These are phyloP conservation scores for Gnathonemus longibarbis DNA, from an alignment of 2,113 vertebrate genomes.

Conservation along the genomic window DNA sequence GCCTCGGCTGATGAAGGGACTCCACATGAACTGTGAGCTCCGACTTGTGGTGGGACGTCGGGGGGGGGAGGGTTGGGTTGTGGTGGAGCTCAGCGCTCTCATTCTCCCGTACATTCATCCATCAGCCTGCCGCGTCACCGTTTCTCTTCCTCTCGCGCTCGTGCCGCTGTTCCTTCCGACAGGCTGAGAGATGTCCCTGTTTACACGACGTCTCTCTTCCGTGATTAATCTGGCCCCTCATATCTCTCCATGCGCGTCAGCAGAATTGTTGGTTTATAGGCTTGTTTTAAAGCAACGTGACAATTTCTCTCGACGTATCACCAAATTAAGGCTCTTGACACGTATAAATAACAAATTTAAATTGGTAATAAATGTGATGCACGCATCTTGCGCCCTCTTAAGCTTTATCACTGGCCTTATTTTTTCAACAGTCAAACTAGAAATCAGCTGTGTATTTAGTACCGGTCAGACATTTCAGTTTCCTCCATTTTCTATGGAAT, in stretches of 20 bases:
- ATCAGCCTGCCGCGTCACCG: conserved; percentile 29
- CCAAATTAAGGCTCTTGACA: conserved; percentile 50
- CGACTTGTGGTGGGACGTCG: neutral
- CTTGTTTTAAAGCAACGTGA: conserved; percentile 50
- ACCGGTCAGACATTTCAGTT: neutral
- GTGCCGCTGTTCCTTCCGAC: conserved; percentile 16
- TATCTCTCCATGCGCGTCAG: conserved; percentile 52
- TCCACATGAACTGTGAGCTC: conserved; percentile 24
- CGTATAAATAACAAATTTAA: conserved; percentile 50
- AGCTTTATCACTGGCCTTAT: conserved; percentile 41
- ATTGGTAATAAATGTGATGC: conserved; percentile 38
- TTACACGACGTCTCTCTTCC: conserved; percentile 36
- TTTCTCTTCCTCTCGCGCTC: neutral
- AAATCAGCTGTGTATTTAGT: neutral
- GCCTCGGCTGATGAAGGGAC: conserved; percentile 14
- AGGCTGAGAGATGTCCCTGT: conserved; percentile 35
- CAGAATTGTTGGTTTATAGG: conserved; percentile 49
- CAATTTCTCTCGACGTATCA: conserved; percentile 50
- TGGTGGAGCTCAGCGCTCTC: conserved; percentile 5
- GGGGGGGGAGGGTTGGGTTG: conserved; percentile 20
- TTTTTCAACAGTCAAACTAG: neutral
- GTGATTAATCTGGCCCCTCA: conserved; percentile 50
- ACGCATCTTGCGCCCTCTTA: conserved; percentile 23
- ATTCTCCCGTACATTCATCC: conserved; percentile 30
- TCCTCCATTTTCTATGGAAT: neutral